Percentiles rank a stretch among this genome's conserved stretches.
These are phyloP conservation scores for Drosophila sordidapex DNA, from an alignment of 2,888 invertebrate genomes.

Conservation along the genomic window DNA sequence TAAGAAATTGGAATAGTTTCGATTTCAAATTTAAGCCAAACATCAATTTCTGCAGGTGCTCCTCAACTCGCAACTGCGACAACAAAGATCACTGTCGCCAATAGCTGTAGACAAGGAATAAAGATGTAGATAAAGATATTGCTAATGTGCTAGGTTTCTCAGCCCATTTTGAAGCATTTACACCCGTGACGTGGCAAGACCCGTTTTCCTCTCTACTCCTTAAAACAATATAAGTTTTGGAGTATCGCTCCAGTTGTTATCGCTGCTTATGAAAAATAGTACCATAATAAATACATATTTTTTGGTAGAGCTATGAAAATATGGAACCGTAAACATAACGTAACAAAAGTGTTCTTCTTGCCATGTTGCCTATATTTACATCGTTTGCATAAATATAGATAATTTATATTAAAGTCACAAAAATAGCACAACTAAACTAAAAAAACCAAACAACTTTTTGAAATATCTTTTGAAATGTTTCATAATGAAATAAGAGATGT, in stretches of 20 bases:
- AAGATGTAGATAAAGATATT: not conserved
- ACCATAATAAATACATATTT: not conserved
- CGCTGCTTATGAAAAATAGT: not conserved
- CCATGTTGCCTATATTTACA: no score
- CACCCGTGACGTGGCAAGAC: no score
- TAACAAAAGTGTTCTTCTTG: no score
- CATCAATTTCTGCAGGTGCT: not conserved
- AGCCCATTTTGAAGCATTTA: not conserved
- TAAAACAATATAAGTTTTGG: not conserved
- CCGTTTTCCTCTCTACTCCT: not conserved
- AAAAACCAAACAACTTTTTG: no score
- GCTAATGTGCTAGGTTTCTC: not conserved
- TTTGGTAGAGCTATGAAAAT: not conserved
- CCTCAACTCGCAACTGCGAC: not conserved
- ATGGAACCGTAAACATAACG: no score
- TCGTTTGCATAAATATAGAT: no score
- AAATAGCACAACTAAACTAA: no score
- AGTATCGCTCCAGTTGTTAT: not conserved
- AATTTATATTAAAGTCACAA: no score
- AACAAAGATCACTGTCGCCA: not conserved
- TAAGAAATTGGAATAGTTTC: not conserved
- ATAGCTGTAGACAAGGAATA: not conserved
- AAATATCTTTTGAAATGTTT: no score
- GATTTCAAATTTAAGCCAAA: not conserved
- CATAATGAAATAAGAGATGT: no score